phyloP scores from a whole-genome alignment of 2,113 vertebrate species.

The Carassius carassius region DNA sequence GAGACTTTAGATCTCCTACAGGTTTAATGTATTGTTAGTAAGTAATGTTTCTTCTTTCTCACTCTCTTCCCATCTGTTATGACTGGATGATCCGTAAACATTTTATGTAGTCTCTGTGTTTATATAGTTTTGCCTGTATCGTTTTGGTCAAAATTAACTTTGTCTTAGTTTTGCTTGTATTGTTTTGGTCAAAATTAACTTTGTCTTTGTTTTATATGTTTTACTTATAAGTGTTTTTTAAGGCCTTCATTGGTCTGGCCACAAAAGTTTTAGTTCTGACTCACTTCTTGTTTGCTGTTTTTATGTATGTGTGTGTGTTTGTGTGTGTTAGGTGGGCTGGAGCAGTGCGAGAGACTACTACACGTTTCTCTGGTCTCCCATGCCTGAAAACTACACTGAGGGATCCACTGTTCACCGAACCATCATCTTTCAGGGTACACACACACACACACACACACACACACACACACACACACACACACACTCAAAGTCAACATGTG shows the following conservation, averaged over 20 bases:
- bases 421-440: conserved; percentile 91
- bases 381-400: conserved; percentile 90
- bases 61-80: not conserved
- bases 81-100: not conserved
- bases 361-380: conserved; percentile 96
- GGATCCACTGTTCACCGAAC: conserved; percentile 88
- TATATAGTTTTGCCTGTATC: not conserved
- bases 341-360: conserved; percentile 98
- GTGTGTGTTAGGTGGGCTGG: conserved; percentile 89
- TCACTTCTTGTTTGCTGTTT: not conserved
- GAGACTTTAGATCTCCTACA: not conserved
- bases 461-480: conserved; percentile 35
- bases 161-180: not conserved
- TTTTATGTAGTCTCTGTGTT: not conserved
- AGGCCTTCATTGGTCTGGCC: not conserved
- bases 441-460: conserved; percentile 40
- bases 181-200: not conserved
- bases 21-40: not conserved
- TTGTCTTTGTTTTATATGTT: not conserved
- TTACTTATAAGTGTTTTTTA: not conserved
- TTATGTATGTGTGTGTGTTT: conserved; percentile 6
- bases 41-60: not conserved
- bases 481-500: conserved; percentile 10
- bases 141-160: no score
- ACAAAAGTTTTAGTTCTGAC: not conserved